A percentile compares a stretch with the other conserved stretches of the same genome.
These are phyloP conservation scores for Monochamus alternatus DNA, from an alignment of 2,888 invertebrate species.

Conservation along the genomic window DNA sequence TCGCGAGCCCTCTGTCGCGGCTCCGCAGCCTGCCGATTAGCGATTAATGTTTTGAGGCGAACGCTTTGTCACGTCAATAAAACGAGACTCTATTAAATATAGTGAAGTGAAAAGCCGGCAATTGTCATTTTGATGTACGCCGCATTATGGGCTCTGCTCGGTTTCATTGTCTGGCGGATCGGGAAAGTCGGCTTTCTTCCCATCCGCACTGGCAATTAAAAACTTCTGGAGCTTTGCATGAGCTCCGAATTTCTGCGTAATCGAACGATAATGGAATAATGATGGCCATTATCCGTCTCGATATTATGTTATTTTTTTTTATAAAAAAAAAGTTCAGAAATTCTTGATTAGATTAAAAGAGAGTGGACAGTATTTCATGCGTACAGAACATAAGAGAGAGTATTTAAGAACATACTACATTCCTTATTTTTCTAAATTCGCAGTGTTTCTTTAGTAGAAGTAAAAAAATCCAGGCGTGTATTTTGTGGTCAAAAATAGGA, in stretches of 20 bases:
- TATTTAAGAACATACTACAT: too few relatives aligned
- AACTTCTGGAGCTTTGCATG: not conserved
- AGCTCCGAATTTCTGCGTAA: not conserved
- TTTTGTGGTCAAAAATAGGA: too few relatives aligned
- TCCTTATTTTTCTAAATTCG: too few relatives aligned
- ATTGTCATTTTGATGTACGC: conserved; percentile 68
- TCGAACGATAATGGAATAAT: not conserved
- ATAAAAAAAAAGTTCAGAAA: not conserved
- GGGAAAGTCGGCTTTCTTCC: not conserved
- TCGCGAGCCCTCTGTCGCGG: conserved; percentile 63
- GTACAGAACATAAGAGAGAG: too few relatives aligned
- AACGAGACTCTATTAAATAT: conserved; percentile 67
- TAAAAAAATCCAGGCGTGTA: too few relatives aligned
- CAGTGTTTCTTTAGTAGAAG: too few relatives aligned
- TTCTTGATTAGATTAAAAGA: too few relatives aligned
- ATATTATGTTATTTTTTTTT: not conserved
- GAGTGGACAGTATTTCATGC: too few relatives aligned
- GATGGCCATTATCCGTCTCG: too few relatives aligned
- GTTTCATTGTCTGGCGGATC: conserved; percentile 42
- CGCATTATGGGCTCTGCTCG: conserved; percentile 65
- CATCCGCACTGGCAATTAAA: not conserved
- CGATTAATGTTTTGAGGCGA: conserved; percentile 39
- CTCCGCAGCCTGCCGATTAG: conserved; percentile 59
- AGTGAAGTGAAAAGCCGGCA: conserved; percentile 65
- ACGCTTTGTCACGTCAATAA: conserved; percentile 61